Percentiles rank a stretch among this genome's conserved stretches.
Evolutionary conservation across 2,888 invertebrate genomes (phyloP).

Genomic region (Aricia artaxerxes): DNA sequence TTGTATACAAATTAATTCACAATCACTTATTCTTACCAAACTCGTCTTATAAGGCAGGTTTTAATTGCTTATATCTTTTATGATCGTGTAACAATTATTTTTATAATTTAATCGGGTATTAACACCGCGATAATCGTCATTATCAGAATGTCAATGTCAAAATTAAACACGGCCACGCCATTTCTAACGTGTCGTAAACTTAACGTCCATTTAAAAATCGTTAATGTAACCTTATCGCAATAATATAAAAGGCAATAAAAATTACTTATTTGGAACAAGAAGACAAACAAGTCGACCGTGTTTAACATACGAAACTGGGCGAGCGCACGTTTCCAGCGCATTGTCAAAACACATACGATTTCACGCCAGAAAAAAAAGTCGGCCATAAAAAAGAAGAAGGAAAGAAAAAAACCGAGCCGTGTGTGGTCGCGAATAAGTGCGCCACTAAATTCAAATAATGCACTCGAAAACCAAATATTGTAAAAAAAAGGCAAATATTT

Average conservation of each 20-base stretch:
- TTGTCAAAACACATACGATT: slow-evolving; percentile 79
- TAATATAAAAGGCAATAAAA: slow-evolving; percentile 31
- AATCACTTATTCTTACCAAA: not conserved
- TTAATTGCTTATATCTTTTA: slow-evolving; percentile 9
- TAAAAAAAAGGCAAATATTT: slow-evolving; percentile 68
- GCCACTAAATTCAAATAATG: slow-evolving; percentile 62
- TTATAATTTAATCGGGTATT: not conserved
- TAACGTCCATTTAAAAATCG: slow-evolving; percentile 13
- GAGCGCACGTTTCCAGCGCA: slow-evolving; percentile 69
- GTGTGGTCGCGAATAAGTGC: slow-evolving; percentile 69
- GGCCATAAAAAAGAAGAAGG: slow-evolving; percentile 41
- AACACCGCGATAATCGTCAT: not conserved
- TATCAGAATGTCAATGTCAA: slow-evolving; percentile 20
- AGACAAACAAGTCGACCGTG: slow-evolving; percentile 64
- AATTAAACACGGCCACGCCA: not conserved
- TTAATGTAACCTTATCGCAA: slow-evolving; percentile 24
- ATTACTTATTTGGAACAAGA: slow-evolving; percentile 45
- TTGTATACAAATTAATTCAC: not conserved
- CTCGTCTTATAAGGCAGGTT: not conserved
- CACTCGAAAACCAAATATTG: slow-evolving; percentile 56
- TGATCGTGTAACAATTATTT: slow-evolving; percentile 1
- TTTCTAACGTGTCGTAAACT: slow-evolving; percentile 12
- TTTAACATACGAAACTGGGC: slow-evolving; percentile 69
- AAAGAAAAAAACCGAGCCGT: slow-evolving; percentile 49
- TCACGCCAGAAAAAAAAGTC: slow-evolving; percentile 53